phyloP scores from a whole-genome alignment of 1,140 invertebrate species.

The Paraescarpia echinospica region DNA sequence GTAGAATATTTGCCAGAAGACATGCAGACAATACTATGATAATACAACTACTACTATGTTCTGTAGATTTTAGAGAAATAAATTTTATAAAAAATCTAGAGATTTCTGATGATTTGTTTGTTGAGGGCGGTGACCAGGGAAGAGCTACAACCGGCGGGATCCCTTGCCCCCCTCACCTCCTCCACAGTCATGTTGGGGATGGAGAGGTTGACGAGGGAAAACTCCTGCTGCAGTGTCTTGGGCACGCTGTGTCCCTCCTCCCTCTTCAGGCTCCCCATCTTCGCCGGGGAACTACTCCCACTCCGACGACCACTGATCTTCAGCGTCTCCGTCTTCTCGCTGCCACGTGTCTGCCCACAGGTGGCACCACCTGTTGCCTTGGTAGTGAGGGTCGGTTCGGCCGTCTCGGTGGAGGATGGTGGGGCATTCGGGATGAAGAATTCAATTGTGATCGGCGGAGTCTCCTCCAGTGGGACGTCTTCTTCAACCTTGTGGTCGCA shows the following conservation, averaged over 20 bases:
- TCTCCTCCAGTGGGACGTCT: not conserved
- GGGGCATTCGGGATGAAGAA: not conserved
- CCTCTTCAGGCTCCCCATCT: not conserved
- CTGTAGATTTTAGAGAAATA: too few species aligned
- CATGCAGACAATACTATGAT: too few species aligned
- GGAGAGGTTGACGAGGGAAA: conserved; percentile 82
- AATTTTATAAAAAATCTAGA: too few species aligned
- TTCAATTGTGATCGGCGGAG: not conserved
- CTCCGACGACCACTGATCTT: not conserved
- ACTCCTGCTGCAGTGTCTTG: conserved; percentile 75
- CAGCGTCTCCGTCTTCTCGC: not conserved
- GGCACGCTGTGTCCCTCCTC: conserved; percentile 34
- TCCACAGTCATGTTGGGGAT: conserved; percentile 80
- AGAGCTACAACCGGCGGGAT: not conserved
- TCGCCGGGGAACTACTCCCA: not conserved
- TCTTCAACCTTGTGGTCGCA: not conserved
- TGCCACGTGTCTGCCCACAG: not conserved
- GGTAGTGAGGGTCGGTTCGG: not conserved
- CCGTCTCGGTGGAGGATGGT: not conserved
- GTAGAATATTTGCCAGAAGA: too few species aligned
- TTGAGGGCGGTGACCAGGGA: too few species aligned
- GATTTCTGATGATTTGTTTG: too few species aligned
- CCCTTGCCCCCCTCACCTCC: conserved; percentile 48
- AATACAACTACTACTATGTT: too few species aligned
- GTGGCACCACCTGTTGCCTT: not conserved